Evolutionary conservation across 2,888 invertebrate species (phyloP), one percentile per base, ranked within the genome.

Genomic region (Julus scanicus): DNA sequence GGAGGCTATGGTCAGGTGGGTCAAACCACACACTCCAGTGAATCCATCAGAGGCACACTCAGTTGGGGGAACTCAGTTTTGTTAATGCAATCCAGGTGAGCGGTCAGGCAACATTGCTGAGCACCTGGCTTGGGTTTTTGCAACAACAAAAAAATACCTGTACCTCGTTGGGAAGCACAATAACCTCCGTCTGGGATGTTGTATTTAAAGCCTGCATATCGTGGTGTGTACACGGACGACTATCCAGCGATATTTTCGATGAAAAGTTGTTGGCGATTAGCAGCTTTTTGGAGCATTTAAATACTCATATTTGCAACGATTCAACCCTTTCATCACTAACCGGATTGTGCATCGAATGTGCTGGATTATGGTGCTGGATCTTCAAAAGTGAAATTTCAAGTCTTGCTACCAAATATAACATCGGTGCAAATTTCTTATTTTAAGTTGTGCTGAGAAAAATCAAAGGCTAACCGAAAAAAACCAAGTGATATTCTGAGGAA

Each of bases 11-110:
- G 80, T 80, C 80, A 80, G 80, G 80, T 80, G 80, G 80, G 80
- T 80, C 80, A 80, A 80, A 80, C 80, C 80, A 37, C 80, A 80
- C 80, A 80, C 80, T 80, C 80, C 80, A 80, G 80, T 80, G 80
- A 80, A 80, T 80, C 80, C 80, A 80, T 80, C 80, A 80, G 80
- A 80, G 80, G 80, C 80, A 80, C 80, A 80, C 80, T 80, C 80
- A 29, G 80, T 80, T 80, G 80, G 80, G 80, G 80, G 80, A 80
- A 37, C 80, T 80, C 80, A 80, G 80, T 80, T 80, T 80, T 37
- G 80, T 80, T 80, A 80, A 80, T 80, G 80, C 80, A 80, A 80
- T 80, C 80, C 80, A 80, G 80, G 80, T 80, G 80, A 80, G 80
- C 80, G 80, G 80, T 80, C 80, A 80, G 80, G 80, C 80, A 80